phyloP scores from a whole-genome alignment of 2,113 vertebrate genomes.

The Tylochromis polylepis region DNA sequence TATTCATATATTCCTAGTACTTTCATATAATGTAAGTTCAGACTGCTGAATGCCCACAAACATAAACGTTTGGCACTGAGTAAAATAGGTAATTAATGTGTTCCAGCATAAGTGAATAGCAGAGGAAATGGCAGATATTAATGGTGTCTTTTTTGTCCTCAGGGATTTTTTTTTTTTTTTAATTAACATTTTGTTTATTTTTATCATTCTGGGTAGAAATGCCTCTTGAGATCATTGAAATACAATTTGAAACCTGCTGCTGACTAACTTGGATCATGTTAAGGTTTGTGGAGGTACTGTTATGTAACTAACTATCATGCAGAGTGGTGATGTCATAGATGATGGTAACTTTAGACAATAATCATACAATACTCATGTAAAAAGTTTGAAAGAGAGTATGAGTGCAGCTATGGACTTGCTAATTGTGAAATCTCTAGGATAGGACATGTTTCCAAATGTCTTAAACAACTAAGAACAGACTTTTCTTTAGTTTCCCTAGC shows the following conservation, averaged over 20 bases:
- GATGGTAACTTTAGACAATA: neutral
- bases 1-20: neutral
- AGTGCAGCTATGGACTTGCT: neutral
- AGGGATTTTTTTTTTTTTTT: fast-evolving
- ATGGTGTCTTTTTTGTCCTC: fast-evolving
- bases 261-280: neutral
- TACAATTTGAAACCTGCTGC: neutral
- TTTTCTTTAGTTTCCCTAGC: neutral
- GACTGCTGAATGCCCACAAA: neutral
- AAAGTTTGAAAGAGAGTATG: neutral
- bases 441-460: neutral
- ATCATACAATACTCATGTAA: neutral
- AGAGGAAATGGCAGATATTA: neutral
- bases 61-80: neutral
- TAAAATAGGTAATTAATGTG: neutral
- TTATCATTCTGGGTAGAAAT: neutral
- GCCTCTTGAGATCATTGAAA: neutral
- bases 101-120: neutral
- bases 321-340: neutral
- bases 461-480: neutral
- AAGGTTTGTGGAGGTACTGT: neutral
- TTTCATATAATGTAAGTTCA: neutral
- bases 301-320: neutral
- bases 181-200: neutral
- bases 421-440: neutral